Conservation (phyloP, 2,797 vertebrate genomes). For the Artibeus lituratus region DNA sequence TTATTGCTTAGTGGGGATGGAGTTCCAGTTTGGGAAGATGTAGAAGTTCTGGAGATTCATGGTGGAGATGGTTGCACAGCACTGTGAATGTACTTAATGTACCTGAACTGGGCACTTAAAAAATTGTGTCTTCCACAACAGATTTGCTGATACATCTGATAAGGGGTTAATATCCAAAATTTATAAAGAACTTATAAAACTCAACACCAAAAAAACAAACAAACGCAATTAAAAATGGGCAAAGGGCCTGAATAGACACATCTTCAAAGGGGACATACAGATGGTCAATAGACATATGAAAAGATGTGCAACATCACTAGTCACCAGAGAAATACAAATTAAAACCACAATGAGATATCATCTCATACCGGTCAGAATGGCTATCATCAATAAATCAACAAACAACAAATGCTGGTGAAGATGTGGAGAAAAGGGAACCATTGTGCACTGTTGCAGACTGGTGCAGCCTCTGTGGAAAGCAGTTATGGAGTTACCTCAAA, state of each 20-base stretch:
- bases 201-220: background rate
- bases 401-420: background rate
- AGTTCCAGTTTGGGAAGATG: background rate
- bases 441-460: background rate
- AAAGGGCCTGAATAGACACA: background rate
- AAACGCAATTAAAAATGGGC: background rate
- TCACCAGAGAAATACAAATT: too few relatives aligned
- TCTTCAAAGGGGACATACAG: background rate
- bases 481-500: background rate
- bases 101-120: background rate
- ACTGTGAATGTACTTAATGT: background rate
- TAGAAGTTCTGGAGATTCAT: too few relatives aligned
- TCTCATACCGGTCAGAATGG: background rate
- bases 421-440: background rate
- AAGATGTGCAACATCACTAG: too few relatives aligned
- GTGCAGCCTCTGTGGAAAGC: background rate
- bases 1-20: background rate
- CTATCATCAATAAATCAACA: background rate
- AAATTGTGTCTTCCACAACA: background rate
- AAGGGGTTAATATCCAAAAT: background rate
- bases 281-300: too few relatives aligned
- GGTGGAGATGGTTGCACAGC: background rate
- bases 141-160: background rate
- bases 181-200: background rate
- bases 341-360: too few relatives aligned